Conservation (phyloP, 2,888 invertebrate genomes). For the Athrips mouffetella region DNA sequence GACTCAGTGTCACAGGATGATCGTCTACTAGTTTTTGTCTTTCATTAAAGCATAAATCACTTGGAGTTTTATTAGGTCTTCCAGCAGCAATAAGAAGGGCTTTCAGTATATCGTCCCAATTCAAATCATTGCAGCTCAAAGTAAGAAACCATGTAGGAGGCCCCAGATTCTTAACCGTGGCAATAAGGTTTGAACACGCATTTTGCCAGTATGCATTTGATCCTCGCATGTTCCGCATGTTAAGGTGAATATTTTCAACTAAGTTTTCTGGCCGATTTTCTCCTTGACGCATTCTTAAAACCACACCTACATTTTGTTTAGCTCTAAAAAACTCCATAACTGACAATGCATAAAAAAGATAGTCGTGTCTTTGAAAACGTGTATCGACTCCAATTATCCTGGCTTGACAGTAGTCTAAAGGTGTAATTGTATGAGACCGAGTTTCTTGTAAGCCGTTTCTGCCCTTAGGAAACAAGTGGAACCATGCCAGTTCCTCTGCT, state of each 20-base stretch:
- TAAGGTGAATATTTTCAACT: neutral
- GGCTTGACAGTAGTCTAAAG: no score
- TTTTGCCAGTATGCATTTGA: neutral
- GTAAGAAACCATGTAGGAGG: no score
- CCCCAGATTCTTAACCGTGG: no score
- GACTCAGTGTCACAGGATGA: conserved; percentile 22
- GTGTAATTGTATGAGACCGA: no score
- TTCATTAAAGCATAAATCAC: conserved; percentile 20
- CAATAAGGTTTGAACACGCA: no score
- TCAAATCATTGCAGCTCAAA: conserved; percentile 32
- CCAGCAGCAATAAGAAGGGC: conserved; percentile 36
- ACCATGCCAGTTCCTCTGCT: no score
- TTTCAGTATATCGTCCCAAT: conserved; percentile 40
- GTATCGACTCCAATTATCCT: no score
- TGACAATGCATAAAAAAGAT: neutral
- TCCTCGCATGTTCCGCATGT: neutral
- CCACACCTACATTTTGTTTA: neutral
- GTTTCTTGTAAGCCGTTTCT: no score
- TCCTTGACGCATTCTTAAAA: neutral
- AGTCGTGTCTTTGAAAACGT: neutral
- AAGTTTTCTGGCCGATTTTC: neutral
- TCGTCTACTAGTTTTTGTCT: conserved; percentile 19
- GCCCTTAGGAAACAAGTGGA: no score
- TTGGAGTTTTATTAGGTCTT: conserved; percentile 15
- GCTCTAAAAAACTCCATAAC: neutral